These are phyloP conservation scores for Petrolisthes cinctipes DNA, from an alignment of 2,888 invertebrate genomes.

Conservation along the genomic window DNA sequence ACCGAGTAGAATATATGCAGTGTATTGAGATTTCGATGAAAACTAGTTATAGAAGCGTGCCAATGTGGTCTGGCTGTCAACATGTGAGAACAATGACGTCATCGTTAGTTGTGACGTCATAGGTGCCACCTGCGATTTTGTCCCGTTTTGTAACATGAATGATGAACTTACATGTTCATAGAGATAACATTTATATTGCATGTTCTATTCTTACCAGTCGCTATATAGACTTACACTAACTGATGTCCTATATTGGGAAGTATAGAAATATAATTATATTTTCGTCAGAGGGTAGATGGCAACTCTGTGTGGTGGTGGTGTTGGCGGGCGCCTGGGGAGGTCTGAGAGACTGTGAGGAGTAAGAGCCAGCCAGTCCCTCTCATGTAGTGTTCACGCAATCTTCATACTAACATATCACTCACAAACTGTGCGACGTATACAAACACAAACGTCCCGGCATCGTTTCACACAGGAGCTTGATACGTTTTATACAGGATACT, in stretches of 20 bases:
- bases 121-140: background rate
- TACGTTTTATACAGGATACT: too few species aligned
- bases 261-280: too few species aligned
- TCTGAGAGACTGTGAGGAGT: background rate
- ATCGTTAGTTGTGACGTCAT: background rate
- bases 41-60: slow-evolving; percentile 1
- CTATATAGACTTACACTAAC: too few species aligned
- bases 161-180: too few species aligned
- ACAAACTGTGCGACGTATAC: background rate
- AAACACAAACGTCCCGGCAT: background rate
- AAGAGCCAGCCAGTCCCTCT: background rate
- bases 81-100: background rate
- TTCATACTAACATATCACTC: background rate
- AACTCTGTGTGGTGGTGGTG: background rate
- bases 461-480: background rate
- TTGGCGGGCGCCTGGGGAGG: slow-evolving; percentile 8
- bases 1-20: too few species aligned
- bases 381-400: background rate
- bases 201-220: too few species aligned
- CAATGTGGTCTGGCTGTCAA: background rate
- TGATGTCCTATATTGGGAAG: too few species aligned
- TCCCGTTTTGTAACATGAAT: too few species aligned
- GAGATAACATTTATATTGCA: too few species aligned
- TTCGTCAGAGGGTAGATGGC: background rate
- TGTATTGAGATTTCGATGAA: background rate